Percentiles rank a stretch among this genome's conserved stretches.
These are phyloP conservation scores for Drosophila niveifrons DNA, from an alignment of 2,888 invertebrate species.

Conservation along the genomic window DNA sequence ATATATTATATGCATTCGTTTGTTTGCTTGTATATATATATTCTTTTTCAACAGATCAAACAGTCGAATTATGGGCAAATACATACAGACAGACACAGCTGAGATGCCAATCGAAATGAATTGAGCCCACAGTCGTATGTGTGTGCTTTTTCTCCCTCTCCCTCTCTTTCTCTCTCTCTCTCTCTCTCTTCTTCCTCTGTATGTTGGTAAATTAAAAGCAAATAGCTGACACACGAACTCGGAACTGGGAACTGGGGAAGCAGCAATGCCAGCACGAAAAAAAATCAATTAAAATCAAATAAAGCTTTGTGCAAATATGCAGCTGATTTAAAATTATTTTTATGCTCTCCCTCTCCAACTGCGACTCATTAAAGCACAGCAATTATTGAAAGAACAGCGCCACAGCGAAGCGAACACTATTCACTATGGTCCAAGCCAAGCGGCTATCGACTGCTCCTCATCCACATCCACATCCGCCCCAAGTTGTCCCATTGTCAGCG, in stretches of 20 bases:
- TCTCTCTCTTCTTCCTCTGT: neutral
- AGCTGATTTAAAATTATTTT: slow-evolving; percentile 77
- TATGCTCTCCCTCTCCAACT: slow-evolving; percentile 16
- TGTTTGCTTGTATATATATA: slow-evolving; percentile 1
- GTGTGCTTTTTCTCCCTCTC: no score
- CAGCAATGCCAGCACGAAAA: slow-evolving; percentile 13
- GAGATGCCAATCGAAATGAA: slow-evolving; percentile 54
- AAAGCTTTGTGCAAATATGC: slow-evolving; percentile 77
- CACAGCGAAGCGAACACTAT: slow-evolving; percentile 40
- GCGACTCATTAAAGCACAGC: slow-evolving; percentile 64
- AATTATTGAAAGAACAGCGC: slow-evolving; percentile 55
- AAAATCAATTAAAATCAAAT: slow-evolving; percentile 79
- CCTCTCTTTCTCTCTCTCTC: neutral
- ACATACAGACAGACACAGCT: slow-evolving; percentile 38
- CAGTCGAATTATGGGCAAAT: slow-evolving; percentile 62
- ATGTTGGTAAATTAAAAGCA: slow-evolving; percentile 73
- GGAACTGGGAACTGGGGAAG: neutral
- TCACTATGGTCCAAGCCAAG: slow-evolving; percentile 57
- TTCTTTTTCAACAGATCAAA: slow-evolving; percentile 59
- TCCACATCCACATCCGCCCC: slow-evolving; percentile 24
- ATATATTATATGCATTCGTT: neutral
- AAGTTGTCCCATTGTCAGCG: slow-evolving; percentile 36
- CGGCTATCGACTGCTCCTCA: slow-evolving; percentile 40
- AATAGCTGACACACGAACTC: slow-evolving; percentile 49
- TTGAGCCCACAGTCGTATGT: slow-evolving; percentile 33